Evolutionary conservation across 64 coral and sea anemone genomes (phyloP), one percentile per base, ranked within the genome.

Genomic region (Dendrophyllia cribrosa): DNA sequence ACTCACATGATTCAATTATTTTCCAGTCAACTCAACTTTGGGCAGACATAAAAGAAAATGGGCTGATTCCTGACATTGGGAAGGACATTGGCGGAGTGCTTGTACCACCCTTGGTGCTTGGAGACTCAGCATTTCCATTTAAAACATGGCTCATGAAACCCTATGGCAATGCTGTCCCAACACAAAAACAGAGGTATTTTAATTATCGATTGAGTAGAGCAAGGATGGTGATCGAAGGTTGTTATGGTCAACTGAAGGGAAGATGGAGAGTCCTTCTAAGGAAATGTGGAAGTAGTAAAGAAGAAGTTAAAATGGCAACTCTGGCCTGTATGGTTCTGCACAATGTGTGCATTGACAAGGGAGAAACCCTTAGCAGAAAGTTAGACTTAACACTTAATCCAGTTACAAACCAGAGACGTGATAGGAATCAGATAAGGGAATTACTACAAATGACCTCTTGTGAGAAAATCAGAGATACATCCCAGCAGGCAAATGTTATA

Each of bases 1-100:
- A 89, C 76, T 89, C 88, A 14, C 88, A 89, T 69, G 88, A 89
- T 63, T 5, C 88, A 63, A 43, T 89, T 14, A 77, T 89, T 48
- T 89, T 89, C 11, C 46, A 62, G 12, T 89, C 74, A 6, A 89
- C 87, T 12, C 15, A 89, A 9, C 58, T 89, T 22, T 89, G 87
- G 87, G 16, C 1, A 10, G 44, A 48, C 16, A 75, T 89, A 14
- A 4, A 75, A 62, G 17, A 43, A 65, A 20, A 15, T 17, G 16
- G 43, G 4, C 60, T 44, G 4, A 75, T 89, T 58, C 87, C 73
- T 25, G 7, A 89, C 3, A 89, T 89, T 77, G 87, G 22, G 13
- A 77, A 76, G 48, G 55, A 89, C 16, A 34, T 77, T 34, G n/a
- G 43, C 45, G 72, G n/a, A 19, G 52, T 76, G 21, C 8, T n/a